Conservation (phyloP, 1,140 invertebrate species). For the Drosophila ambigua region DNA sequence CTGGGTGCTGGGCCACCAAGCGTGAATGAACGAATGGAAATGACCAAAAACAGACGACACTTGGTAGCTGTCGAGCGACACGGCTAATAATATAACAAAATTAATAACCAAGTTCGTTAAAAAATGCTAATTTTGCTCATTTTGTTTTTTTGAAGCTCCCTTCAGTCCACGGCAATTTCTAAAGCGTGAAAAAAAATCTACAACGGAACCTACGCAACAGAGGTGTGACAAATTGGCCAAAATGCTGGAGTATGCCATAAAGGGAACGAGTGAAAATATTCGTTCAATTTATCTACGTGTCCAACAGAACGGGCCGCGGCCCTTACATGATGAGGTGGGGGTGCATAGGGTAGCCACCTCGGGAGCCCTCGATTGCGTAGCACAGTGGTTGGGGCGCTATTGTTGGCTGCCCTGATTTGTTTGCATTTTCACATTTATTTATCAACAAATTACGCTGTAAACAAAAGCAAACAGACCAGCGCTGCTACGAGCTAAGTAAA, state of each 20-base stretch:
- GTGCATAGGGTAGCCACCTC: slow-evolving; percentile 40
- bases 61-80: not conserved
- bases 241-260: slow-evolving; percentile 27
- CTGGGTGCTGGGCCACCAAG: slow-evolving; percentile 14
- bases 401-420: slow-evolving; percentile 52
- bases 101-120: slow-evolving; percentile 53
- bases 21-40: slow-evolving; percentile 45
- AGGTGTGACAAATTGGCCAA: slow-evolving; percentile 68
- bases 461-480: slow-evolving; percentile 53
- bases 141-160: slow-evolving; percentile 24
- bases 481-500: not conserved
- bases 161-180: slow-evolving; percentile 17
- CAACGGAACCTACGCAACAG: slow-evolving; percentile 35
- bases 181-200: slow-evolving; percentile 39
- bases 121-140: slow-evolving; percentile 59
- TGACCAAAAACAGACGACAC: slow-evolving; percentile 28
- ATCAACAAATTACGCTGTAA: slow-evolving; percentile 77
- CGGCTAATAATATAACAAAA: slow-evolving; percentile 38
- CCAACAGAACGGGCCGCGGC: slow-evolving; percentile 24
- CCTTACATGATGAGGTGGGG: slow-evolving; percentile 4
- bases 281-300: slow-evolving; percentile 50
- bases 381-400: slow-evolving; percentile 40
- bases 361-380: slow-evolving; percentile 62
- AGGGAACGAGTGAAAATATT: slow-evolving; percentile 32
- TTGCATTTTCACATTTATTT: slow-evolving; percentile 75